Conservation (phyloP, 92 coral and sea anemone genomes). For the Zoanthus sociatus region DNA sequence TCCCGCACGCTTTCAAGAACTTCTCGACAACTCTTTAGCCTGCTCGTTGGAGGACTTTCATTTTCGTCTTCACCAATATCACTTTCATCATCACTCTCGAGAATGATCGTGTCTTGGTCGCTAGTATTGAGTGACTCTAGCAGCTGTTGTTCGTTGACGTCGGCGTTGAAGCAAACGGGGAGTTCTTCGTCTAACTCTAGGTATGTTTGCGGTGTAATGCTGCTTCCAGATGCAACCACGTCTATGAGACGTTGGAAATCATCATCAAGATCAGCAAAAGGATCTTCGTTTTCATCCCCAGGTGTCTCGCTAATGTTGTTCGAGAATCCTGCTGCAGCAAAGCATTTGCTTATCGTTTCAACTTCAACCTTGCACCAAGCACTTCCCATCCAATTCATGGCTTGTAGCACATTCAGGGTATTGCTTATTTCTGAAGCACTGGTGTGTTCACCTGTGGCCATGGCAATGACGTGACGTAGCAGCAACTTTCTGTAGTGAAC, state of each 20-base stretch:
- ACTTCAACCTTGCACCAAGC: constrained; percentile 53
- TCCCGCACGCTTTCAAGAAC: neutral
- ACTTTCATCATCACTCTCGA: constrained; percentile 39
- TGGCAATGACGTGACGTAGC: constrained; percentile 45
- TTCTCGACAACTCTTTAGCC: too few species aligned
- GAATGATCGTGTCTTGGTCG: constrained; percentile 5
- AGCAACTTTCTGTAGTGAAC: too few species aligned
- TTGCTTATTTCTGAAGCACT: constrained; percentile 55
- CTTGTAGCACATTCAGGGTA: constrained; percentile 53
- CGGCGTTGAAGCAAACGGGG: constrained; percentile 57
- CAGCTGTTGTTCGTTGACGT: constrained; percentile 46
- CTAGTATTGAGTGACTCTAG: neutral
- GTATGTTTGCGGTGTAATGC: constrained; percentile 45
- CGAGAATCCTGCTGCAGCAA: constrained; percentile 57
- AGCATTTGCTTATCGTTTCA: constrained; percentile 52
- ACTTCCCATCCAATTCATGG: neutral
- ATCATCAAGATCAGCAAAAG: constrained; percentile 57
- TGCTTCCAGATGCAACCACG: neutral
- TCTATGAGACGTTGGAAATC: constrained; percentile 36
- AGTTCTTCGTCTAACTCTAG: constrained; percentile 59
- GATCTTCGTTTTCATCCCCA: neutral
- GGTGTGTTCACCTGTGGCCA: constrained; percentile 42
- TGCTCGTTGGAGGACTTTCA: too few species aligned
- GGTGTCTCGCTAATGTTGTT: constrained; percentile 28
- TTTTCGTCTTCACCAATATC: neutral